Base-by-base conservation (phyloP, 2,113 vertebrate genomes). In the Ptychochromis oligacanthus region DNA sequence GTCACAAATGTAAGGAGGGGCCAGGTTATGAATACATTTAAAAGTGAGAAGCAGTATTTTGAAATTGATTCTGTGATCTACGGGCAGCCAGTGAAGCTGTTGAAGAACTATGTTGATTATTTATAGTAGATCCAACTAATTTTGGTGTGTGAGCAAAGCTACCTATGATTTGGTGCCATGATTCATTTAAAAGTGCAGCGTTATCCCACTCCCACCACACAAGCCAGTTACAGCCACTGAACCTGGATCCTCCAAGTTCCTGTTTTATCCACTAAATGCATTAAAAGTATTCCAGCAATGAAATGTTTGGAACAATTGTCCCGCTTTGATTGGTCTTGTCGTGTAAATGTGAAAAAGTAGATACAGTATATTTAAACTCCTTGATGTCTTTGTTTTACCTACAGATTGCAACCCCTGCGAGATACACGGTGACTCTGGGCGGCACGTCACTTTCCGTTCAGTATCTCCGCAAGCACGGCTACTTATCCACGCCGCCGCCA, bases 351-450 rank as follows among this genome's bases (percentile, higher is more conserved):
- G 43, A 52, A 81, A 60, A 62, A 54, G 1, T 11, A 46, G 5
- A 34, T 28, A 2, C 0, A 7, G 43, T 56, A 0, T 34, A 26
- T 59, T 46, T 58, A 31, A 58, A 52, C 31, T 40, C 3, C n/a
- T 38, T 6, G 1, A 13, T 57, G 20, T 46, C 4, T 70, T 18
- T 62, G 78, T 49, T 88, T 60, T 87, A 82, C 57, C 83, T 87
- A 6, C 90, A 99, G 98, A 97, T 99, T 79, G 97, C 97, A 82
- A 99, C 98, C 1, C 98, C 98, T 74, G 97, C 97, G 28, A 95
- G 98, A 56, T 99, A 99, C 49, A 97, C 97, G 0, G 96, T 96
- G 91, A 99, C 98, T 20, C 90, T 99, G 90, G 98, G 97, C 34
- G 98, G 98, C 86, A 99, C 98, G 0, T 99, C 98, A 0, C 86